A percentile compares a stretch with the other conserved stretches of the same genome.
Conservation (phyloP, 2,888 invertebrate genomes). For the Plagodis pulveraria region DNA sequence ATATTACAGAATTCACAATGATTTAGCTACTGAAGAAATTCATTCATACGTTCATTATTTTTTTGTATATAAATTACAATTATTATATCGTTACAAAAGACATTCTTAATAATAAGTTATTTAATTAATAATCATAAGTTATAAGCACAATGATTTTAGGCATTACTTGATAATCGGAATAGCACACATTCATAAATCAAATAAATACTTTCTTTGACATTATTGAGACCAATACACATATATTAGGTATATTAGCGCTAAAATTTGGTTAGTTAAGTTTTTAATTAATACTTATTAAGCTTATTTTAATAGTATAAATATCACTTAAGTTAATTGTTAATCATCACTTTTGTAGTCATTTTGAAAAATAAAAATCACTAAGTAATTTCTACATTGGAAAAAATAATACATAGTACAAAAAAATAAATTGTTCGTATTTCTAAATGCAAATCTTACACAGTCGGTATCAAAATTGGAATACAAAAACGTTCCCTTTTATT, state of each 20-base stretch:
- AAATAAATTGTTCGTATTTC: constrained; percentile 18
- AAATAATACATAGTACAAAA: constrained; percentile 9
- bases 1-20: constrained; percentile 25
- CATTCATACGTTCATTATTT: constrained; percentile 21
- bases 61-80: constrained; percentile 32
- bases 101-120: constrained; percentile 24
- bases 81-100: constrained; percentile 29
- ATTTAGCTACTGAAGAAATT: constrained; percentile 27
- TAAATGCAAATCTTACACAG: constrained; percentile 12
- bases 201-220: constrained; percentile 74
- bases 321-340: constrained; percentile 51
- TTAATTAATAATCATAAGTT: constrained; percentile 25
- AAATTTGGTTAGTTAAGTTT: constrained; percentile 76
- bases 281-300: constrained; percentile 54
- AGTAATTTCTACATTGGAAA: constrained; percentile 2
- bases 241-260: constrained; percentile 59
- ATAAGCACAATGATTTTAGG: constrained; percentile 35
- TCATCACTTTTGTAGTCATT: constrained; percentile 53
- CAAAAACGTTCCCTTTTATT: not conserved
- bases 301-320: constrained; percentile 56
- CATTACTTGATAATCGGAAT: constrained; percentile 25
- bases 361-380: constrained; percentile 1
- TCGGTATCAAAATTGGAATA: constrained; percentile 8
- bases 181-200: constrained; percentile 27
- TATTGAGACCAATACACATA: constrained; percentile 74